Percentiles rank a stretch among this genome's conserved stretches.
Conservation (phyloP, 2,797 vertebrate genomes). For the Danio aesculapii region DNA sequence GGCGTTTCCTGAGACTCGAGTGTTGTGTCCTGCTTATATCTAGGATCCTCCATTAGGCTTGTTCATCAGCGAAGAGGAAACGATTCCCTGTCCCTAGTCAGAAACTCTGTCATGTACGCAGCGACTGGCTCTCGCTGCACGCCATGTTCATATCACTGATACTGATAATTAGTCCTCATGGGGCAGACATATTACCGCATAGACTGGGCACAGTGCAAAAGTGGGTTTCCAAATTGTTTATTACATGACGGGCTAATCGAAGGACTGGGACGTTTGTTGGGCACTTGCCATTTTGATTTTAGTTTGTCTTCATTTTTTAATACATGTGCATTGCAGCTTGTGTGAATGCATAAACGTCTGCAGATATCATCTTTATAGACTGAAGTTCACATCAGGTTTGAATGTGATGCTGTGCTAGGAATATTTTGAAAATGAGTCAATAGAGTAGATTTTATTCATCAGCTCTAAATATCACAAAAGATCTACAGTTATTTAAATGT, state of each 20-base stretch:
- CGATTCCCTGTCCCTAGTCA: slow-evolving; percentile 12
- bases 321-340: neutral
- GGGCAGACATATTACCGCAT: slow-evolving; percentile 65
- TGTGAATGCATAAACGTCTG: too few relatives aligned
- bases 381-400: neutral
- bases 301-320: neutral
- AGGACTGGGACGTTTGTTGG: neutral
- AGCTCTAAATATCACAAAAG: neutral
- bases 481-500: neutral
- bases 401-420: neutral
- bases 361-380: neutral
- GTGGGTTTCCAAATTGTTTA: slow-evolving; percentile 59
- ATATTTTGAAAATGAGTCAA: neutral
- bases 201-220: slow-evolving; percentile 57
- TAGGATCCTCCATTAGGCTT: slow-evolving; percentile 21
- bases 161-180: slow-evolving; percentile 68
- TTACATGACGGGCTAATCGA: slow-evolving; percentile 61
- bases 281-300: neutral
- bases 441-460: neutral
- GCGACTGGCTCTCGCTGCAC: slow-evolving; percentile 63
- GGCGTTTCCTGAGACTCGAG: slow-evolving; percentile 29
- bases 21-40: slow-evolving; percentile 23
- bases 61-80: slow-evolving; percentile 31
- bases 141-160: slow-evolving; percentile 70
- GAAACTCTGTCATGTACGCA: slow-evolving; percentile 56